Base-by-base conservation (phyloP, 1,140 invertebrate species). In the Temnothorax curvispinosus region DNA sequence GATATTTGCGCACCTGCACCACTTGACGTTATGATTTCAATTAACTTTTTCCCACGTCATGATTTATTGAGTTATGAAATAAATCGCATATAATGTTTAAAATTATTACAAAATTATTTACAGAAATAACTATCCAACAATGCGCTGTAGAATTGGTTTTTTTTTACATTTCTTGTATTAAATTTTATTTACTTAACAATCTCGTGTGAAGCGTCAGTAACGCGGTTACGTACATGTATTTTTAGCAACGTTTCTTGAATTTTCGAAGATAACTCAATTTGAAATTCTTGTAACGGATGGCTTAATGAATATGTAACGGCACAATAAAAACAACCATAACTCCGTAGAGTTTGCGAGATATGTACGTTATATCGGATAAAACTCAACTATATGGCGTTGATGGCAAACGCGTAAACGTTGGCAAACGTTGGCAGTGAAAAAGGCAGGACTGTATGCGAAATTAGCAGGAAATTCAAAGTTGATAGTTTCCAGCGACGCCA, bases 381-480 rank as follows among this genome's bases (percentile, higher is more conserved):
- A 27, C 4, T 65, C 76, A 44, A 18, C 7, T 21, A n/a, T 21
- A n/a, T 0, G 2, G 21, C n/a, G 21, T 27, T 69, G 4, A 56
- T 56, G 9, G 21, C 47, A n/a, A 56, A 71, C 64, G n/a, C n/a
- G 35, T 65, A 56, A 67, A 80, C 18, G 32, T 64, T 56, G 15
- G 21, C 47, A 41, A 69, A 69, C 1, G 35, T 65, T 6, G 21
- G 21, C 0, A 44, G 4, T 21, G 21, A 81, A 72, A 69, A 71
- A 54, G 13, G 38, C 3, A 6, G 13, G 21, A 72, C 15, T 35
- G 50, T 72, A 44, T 71, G 47, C 35, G 9, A 81, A 72, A 81
- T 81, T 81, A 81, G 21, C 78, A 81, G 78, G 78, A 81, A 81
- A 81, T 81, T 81, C 65, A 56, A 81, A 50, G 18, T 44, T 81